phyloP scores from a whole-genome alignment of 2,888 invertebrate genomes.

The Volucella inflata region DNA sequence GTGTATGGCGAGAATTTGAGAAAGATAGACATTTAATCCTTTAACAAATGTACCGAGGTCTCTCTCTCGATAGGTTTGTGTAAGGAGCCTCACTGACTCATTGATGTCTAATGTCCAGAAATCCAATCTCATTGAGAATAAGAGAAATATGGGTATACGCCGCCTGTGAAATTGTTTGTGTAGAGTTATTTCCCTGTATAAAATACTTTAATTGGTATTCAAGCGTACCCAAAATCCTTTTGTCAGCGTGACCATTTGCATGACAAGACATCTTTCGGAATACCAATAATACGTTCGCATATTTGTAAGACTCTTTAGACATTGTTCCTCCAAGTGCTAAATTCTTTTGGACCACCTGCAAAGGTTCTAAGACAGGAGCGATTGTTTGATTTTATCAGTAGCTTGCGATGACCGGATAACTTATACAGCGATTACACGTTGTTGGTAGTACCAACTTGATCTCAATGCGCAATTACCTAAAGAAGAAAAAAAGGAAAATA shows the following conservation, averaged over 20 bases:
- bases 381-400: no score
- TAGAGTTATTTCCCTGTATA: constrained; percentile 12
- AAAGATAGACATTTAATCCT: constrained; percentile 4
- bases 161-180: constrained; percentile 4
- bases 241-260: constrained; percentile 16
- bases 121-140: neutral
- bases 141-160: constrained; percentile 10
- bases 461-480: no score
- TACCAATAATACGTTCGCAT: no score
- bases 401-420: no score
- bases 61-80: constrained; percentile 14
- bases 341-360: no score
- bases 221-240: neutral
- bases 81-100: neutral
- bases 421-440: no score
- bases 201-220: neutral
- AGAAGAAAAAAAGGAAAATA: no score
- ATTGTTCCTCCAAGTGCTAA: no score
- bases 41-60: constrained; percentile 16
- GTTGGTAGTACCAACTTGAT: no score
- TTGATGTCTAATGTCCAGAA: neutral
- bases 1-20: neutral
- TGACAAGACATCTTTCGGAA: neutral
- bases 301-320: no score
- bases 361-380: no score